Base-by-base conservation (phyloP, 1,140 invertebrate species). In the Cyclina sinensis region DNA sequence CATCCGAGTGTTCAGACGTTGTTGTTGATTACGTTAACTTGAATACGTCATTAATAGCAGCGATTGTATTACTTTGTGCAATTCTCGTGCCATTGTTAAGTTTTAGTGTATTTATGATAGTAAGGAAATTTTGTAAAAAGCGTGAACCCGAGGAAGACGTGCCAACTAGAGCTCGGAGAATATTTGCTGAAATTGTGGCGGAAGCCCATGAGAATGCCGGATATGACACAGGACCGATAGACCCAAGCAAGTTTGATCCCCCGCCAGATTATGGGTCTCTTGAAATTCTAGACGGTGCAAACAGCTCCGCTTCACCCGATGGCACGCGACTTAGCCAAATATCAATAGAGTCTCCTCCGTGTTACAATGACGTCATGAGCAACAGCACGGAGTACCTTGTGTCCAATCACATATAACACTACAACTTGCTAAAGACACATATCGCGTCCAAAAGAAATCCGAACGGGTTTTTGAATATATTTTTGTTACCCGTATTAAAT, bases 331-430 rank as follows among this genome's bases (percentile, higher is more conserved):
- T 74, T 12, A 51, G 74, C 37, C 35, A 70, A 16, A 78, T 51
- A 54, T 54, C 74, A 2, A 30, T 78, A 54, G 74, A 51, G 9
- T 35, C 5, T n/a, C 27, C 27, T 11, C 74, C 74, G 18, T 51
- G 74, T 21, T 78, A 78, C 48, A 18, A 21, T 54, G 74, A 78
- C n/a, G 48, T 54, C 11, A 78, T 78, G 74, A 78, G 48, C 16
- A 78, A 78, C 46, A 51, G 74, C 48, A 51, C 30, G 30, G 74
- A 78, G 21, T 78, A 78, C 27, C 35, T 48, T 7, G 74, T 78
- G 27, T 48, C 46, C 32, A 54, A 27, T 54, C 74, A 78, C 35
- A 51, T 78, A 21, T 78, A 30, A 74, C 21, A n/a, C 21, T 18
- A n/a, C n/a, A n/a, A n/a, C n/a, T n/a, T n/a, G n/a, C n/a, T n/a